Evolutionary conservation across 2,888 invertebrate genomes (phyloP), one percentile per base, ranked within the genome.

Genomic region (Drosophila greeni): DNA sequence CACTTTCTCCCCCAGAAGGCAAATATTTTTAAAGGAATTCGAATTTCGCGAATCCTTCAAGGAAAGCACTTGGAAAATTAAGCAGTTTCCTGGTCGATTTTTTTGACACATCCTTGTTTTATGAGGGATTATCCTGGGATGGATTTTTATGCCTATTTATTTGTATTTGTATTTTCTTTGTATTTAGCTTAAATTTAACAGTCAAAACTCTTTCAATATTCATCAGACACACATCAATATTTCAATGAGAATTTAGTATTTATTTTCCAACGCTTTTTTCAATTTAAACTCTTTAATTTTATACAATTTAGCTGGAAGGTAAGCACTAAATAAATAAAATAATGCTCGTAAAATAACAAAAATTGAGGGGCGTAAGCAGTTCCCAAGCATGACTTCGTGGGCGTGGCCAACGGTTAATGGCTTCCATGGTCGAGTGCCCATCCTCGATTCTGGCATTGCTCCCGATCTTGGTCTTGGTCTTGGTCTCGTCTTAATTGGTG

Each of bases 401-500:
- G 24, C 8, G 49, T n/a, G 24, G 36, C 47, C 34, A 34, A 18
- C 9, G 37, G 43, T 31, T 45, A 45, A 31, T 31, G 29, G 11
- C 23, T 29, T 9, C 39, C 45, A 66, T 48, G 55, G 23, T 55
- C 47, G 40, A 34, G 29, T 54, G 66, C 24, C 11, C 16, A 24
- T 11, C 53, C 31, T 5, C 24, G 18, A 31, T 45, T 45, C 20
- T 42, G 29, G n/a, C 26, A 20, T 36, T 36, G 58, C n/a, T 55
- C 33, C 14, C 20, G 45, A 12, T 20, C 31, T 31, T 51, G 59
- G 20, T 56, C 18, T 11, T 37, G 36, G 31, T 20, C 72, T 67
- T 82, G 67, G 66, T 52, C 56, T n/a, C 66, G 53, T 36, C 82
- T 76, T 70, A 82, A 79, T 78, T 84, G 76, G 84, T 82, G 84